Evolutionary conservation across 2,888 invertebrate species (phyloP).

Genomic region (Synanthedon formicaeformis): DNA sequence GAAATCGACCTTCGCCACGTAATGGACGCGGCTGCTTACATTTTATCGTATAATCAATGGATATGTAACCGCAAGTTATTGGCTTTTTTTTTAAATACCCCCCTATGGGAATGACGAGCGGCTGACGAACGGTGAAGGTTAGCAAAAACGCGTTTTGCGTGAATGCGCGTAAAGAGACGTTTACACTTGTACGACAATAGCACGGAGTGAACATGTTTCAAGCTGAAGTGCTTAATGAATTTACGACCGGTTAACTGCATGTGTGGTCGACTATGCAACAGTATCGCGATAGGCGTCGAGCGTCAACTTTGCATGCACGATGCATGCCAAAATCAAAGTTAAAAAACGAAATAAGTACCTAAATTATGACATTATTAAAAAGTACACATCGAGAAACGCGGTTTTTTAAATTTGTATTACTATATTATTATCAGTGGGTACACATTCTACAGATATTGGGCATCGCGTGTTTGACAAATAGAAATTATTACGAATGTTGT

Average conservation of each 20-base stretch:
- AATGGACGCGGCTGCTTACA: constrained; percentile 18
- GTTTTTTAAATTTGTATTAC: too few relatives aligned
- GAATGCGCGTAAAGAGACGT: neutral
- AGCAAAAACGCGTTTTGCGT: neutral
- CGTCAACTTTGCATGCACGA: too few relatives aligned
- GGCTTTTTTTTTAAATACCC: constrained; percentile 1
- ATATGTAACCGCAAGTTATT: constrained; percentile 9
- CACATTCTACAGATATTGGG: too few relatives aligned
- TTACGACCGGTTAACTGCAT: neutral
- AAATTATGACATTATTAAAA: too few relatives aligned
- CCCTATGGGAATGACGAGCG: neutral
- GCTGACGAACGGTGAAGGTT: neutral
- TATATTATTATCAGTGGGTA: too few relatives aligned
- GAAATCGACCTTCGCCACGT: constrained; percentile 48
- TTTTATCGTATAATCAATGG: constrained; percentile 18
- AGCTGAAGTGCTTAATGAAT: too few relatives aligned
- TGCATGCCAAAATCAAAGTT: too few relatives aligned
- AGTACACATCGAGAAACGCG: too few relatives aligned
- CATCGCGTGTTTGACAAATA: neutral
- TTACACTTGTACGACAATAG: neutral
- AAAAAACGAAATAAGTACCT: too few relatives aligned
- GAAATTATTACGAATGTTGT: neutral
- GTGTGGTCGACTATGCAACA: neutral
- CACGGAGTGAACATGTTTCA: too few relatives aligned
- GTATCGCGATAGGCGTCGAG: too few relatives aligned